Percentiles rank a stretch among this genome's conserved stretches.
Evolutionary conservation across 2,113 vertebrate species (phyloP).

Genomic region (Corythaixoides concolor): DNA sequence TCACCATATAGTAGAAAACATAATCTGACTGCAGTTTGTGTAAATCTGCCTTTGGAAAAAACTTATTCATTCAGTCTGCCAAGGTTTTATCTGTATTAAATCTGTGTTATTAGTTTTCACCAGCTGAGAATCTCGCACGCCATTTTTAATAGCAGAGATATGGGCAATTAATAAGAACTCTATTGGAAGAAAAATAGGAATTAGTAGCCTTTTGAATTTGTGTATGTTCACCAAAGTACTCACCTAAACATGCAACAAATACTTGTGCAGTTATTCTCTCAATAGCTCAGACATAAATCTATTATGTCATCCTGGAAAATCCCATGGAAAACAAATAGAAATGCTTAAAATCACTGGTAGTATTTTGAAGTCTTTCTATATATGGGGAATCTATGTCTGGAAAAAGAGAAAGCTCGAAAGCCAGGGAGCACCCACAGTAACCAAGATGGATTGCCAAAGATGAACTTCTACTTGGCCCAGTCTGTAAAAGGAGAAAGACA

Average conservation of each 20-base stretch:
- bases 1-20: neutral
- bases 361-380: neutral
- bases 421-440: neutral
- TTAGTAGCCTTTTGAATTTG: neutral
- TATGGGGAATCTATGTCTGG: neutral
- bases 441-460: neutral
- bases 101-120: neutral
- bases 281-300: neutral
- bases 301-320: neutral
- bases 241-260: neutral
- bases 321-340: neutral
- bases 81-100: neutral
- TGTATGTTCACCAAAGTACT: neutral
- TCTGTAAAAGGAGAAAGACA: neutral
- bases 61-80: neutral
- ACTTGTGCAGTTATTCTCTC: neutral
- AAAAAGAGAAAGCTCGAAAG: neutral
- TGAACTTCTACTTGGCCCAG: neutral
- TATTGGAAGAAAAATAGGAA: neutral
- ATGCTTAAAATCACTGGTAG: neutral
- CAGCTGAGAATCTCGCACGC: neutral
- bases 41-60: neutral
- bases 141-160: neutral
- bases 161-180: neutral
- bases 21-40: neutral